phyloP scores from a whole-genome alignment of 2,888 invertebrate genomes.

The Synergus laeviventris region DNA sequence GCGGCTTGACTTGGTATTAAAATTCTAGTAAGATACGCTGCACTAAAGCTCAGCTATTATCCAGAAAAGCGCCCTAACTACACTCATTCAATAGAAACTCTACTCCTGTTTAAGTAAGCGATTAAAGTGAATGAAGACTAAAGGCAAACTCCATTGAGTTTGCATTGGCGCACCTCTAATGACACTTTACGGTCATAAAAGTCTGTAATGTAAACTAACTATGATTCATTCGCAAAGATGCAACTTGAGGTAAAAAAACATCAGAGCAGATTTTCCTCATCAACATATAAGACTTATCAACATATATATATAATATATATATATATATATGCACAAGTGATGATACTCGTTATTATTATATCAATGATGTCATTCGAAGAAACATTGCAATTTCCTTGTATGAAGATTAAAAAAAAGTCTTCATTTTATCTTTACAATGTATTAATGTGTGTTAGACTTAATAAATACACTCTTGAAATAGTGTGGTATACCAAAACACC shows the following conservation, averaged over 20 bases:
- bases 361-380: not conserved
- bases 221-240: not conserved
- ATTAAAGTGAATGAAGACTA: constrained; percentile 30
- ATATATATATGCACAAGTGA: too few species aligned
- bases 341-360: not conserved
- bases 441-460: too few species aligned
- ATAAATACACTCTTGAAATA: too few species aligned
- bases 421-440: not conserved
- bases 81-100: constrained; percentile 23
- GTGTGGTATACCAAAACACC: too few species aligned
- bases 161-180: constrained; percentile 28
- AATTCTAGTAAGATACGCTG: constrained; percentile 24
- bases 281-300: too few species aligned
- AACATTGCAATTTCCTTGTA: not conserved
- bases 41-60: constrained; percentile 7
- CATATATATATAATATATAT: too few species aligned
- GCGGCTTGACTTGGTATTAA: constrained; percentile 2
- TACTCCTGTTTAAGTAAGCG: constrained; percentile 26
- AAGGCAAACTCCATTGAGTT: constrained; percentile 25
- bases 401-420: not conserved
- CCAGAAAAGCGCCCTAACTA: constrained; percentile 6
- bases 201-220: not conserved
- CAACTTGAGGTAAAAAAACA: not conserved
- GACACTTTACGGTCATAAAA: not conserved
- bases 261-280: not conserved